Percentiles rank a stretch among this genome's conserved stretches.
phyloP scores from a whole-genome alignment of 1,140 invertebrate genomes.

The Hirudo medicinalis region DNA sequence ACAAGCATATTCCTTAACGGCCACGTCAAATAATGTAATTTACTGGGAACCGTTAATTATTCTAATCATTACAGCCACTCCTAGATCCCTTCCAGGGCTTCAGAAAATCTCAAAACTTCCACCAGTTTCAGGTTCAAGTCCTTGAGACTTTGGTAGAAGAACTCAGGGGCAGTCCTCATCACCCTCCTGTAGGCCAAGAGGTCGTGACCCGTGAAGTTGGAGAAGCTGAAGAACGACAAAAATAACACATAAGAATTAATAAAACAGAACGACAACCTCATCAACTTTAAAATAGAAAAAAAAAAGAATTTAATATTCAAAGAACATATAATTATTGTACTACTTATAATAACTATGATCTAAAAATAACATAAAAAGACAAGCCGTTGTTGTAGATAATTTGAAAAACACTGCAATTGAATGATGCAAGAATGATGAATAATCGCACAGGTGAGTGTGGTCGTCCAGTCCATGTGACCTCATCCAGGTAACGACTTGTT shows the following conservation, averaged over 20 bases:
- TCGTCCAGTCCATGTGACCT: background rate
- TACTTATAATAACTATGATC: background rate
- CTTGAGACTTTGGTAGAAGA: slow-evolving; percentile 21
- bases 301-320: background rate
- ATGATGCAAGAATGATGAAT: background rate
- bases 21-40: no score
- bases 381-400: background rate
- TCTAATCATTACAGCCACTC: background rate
- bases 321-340: background rate
- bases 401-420: no score
- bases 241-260: background rate
- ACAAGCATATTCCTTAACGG: no score
- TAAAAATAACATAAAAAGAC: background rate
- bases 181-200: slow-evolving; percentile 21
- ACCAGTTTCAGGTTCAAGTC: slow-evolving; percentile 16
- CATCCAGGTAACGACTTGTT: background rate
- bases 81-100: slow-evolving; percentile 20
- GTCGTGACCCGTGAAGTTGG: slow-evolving; percentile 16
- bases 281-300: background rate
- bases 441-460: background rate
- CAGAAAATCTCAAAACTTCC: slow-evolving; percentile 18
- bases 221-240: slow-evolving; percentile 18
- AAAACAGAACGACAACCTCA: background rate
- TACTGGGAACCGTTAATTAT: no score
- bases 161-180: slow-evolving; percentile 17